A percentile compares a stretch with the other conserved stretches of the same genome.
phyloP scores from a whole-genome alignment of 2,888 invertebrate species.

The Eledona agricola region DNA sequence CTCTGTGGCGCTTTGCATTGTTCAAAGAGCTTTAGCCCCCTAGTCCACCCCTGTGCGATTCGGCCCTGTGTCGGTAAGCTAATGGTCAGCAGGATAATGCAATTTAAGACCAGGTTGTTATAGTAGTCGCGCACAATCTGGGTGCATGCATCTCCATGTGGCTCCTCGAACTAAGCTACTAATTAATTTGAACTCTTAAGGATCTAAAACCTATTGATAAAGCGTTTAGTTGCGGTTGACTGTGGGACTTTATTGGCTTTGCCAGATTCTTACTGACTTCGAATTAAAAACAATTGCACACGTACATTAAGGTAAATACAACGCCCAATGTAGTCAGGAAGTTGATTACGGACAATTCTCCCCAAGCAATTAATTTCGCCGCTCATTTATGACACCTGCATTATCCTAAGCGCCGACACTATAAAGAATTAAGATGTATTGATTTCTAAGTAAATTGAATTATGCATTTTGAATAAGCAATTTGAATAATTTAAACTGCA shows the following conservation, averaged over 20 bases:
- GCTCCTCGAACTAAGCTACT: conserved; percentile 39
- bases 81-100: conserved; percentile 39
- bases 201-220: conserved; percentile 40
- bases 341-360: conserved; percentile 16
- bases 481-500: conserved; percentile 27
- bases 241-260: conserved; percentile 30
- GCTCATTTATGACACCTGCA: conserved; percentile 22
- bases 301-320: conserved; percentile 13
- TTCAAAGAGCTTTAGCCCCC: conserved; percentile 1
- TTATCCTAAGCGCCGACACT: conserved; percentile 27
- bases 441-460: conserved; percentile 23
- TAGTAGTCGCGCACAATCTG: conserved; percentile 37
- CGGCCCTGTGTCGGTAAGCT: conserved; percentile 27
- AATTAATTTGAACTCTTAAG: conserved; percentile 41
- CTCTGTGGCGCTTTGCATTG: no score
- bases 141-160: conserved; percentile 39
- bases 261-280: conserved; percentile 16
- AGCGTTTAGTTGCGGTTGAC: conserved; percentile 34
- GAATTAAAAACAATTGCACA: conserved; percentile 22
- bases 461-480: conserved; percentile 23
- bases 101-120: conserved; percentile 36
- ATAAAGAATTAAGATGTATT: conserved; percentile 27
- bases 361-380: conserved; percentile 20
- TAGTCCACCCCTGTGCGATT: conserved; percentile 16
- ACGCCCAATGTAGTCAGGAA: conserved; percentile 7